These are phyloP conservation scores for Orthosia gothica DNA, from an alignment of 2,888 invertebrate species.

Conservation along the genomic window DNA sequence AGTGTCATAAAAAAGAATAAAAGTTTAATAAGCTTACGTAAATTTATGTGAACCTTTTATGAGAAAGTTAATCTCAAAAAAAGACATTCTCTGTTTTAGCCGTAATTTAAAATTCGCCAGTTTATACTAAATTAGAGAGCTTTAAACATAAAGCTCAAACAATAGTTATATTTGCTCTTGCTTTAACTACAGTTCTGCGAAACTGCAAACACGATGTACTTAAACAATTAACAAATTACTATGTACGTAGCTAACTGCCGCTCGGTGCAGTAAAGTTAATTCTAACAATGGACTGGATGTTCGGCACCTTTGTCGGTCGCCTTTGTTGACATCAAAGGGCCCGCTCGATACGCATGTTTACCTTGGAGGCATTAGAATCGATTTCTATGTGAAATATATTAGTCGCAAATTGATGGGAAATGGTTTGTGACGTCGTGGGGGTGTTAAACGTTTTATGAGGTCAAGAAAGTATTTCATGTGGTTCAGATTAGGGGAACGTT, in stretches of 20 bases:
- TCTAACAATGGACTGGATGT: slow-evolving; percentile 75
- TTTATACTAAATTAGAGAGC: background rate
- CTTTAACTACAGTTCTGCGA: slow-evolving; percentile 29
- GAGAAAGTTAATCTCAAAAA: background rate
- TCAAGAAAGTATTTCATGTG: slow-evolving; percentile 17
- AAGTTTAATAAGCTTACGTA: background rate
- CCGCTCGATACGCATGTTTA: slow-evolving; percentile 84
- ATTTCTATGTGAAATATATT: slow-evolving; percentile 80
- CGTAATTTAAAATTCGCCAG: background rate
- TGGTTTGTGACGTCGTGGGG: slow-evolving; percentile 48
- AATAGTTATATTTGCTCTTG: slow-evolving; percentile 33
- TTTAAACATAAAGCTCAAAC: slow-evolving; percentile 26
- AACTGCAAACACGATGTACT: slow-evolving; percentile 45
- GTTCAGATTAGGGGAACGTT: slow-evolving; percentile 2
- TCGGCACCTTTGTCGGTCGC: slow-evolving; percentile 86
- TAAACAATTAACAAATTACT: slow-evolving; percentile 62
- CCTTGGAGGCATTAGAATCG: slow-evolving; percentile 80
- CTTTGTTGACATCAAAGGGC: slow-evolving; percentile 84
- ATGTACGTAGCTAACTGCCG: slow-evolving; percentile 46
- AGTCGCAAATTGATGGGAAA: slow-evolving; percentile 77
- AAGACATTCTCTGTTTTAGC: background rate
- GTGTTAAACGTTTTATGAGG: slow-evolving; percentile 58
- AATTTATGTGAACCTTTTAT: background rate
- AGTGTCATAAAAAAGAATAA: background rate
- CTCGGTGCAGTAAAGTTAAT: slow-evolving; percentile 68